phyloP scores from a whole-genome alignment of 2,797 vertebrate species.

The Neosilurus hyrtlii region DNA sequence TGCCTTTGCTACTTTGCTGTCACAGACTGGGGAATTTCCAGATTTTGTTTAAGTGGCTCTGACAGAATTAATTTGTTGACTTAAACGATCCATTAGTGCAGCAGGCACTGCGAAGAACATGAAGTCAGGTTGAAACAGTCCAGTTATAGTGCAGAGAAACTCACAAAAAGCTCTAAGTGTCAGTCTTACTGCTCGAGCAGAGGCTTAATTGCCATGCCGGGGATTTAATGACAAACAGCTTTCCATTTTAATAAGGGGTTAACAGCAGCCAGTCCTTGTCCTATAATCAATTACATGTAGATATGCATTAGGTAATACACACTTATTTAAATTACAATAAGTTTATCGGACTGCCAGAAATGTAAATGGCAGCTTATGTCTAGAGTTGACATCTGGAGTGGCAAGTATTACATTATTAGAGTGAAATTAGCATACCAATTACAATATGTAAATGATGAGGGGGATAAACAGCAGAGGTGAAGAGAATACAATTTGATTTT shows the following conservation, averaged over 20 bases:
- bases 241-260: constrained; percentile 49
- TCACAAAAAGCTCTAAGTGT: constrained; percentile 12
- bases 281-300: constrained; percentile 51
- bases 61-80: constrained; percentile 38
- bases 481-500: constrained; percentile 12
- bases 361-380: constrained; percentile 41
- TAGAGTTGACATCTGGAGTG: constrained; percentile 46
- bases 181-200: constrained; percentile 17
- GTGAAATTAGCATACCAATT: constrained; percentile 50
- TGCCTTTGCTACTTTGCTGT: not conserved
- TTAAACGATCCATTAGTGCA: constrained; percentile 41
- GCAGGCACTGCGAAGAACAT: constrained; percentile 9
- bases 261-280: constrained; percentile 41
- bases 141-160: constrained; percentile 13
- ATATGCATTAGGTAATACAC: constrained; percentile 31
- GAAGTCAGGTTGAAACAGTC: constrained; percentile 16
- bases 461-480: constrained; percentile 16
- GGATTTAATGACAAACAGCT: constrained; percentile 48
- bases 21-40: not conserved
- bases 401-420: constrained; percentile 44
- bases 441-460: constrained; percentile 39
- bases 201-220: constrained; percentile 40
- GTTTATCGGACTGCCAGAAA: constrained; percentile 34
- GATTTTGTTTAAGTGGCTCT: constrained; percentile 34
- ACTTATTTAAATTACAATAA: constrained; percentile 40